Evolutionary conservation across 2,113 vertebrate species (phyloP), one percentile per base, ranked within the genome.

Genomic region (Gymnocephalus cernua): DNA sequence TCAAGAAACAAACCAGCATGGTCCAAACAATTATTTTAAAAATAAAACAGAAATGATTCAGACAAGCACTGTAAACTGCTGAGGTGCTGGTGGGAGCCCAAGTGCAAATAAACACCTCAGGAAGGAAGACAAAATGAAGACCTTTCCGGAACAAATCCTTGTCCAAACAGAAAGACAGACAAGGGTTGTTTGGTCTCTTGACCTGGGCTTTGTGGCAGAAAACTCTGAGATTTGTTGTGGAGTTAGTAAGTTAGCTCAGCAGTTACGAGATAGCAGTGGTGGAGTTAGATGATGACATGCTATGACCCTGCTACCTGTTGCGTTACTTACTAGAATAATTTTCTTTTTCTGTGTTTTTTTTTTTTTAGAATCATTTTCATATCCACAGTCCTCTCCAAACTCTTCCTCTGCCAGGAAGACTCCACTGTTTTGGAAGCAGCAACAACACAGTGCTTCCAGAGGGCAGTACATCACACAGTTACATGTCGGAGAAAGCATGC

Each of bases 81-180:
- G 84, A 85, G 77, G 83, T 79, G 82, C 79, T 56, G 82, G 51
- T 82, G 79, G 85, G 82, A 81, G 71, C 68, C 63, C 54, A 67
- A 86, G 83, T 73, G 83, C 79, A 92, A 89, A 93, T 89, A 92
- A 92, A 93, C 88, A 91, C 79, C 74, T 78, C 79, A 88, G 91
- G 89, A 91, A 90, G 86, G 92, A 88, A 88, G 84, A 87, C 84
- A 7, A 70, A 84, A 79, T 56, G 81, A 86, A 74, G 80, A 81
- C 72, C 77, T 77, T 88, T 92, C 79, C 63, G 69, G 84, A 83
- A 90, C 84, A 91, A 92, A 90, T 90, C 74, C 86, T 85, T 83
- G 59, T 91, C 82, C 86, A 91, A 88, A 93, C 88, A 93, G 48
- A 90, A 69, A 71, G 62, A 77, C 82, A 83, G 81, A 89, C 83